Percentiles rank a stretch among this genome's conserved stretches.
These are phyloP conservation scores for Drosophila percnosoma DNA, from an alignment of 2,888 invertebrate species.

Conservation along the genomic window DNA sequence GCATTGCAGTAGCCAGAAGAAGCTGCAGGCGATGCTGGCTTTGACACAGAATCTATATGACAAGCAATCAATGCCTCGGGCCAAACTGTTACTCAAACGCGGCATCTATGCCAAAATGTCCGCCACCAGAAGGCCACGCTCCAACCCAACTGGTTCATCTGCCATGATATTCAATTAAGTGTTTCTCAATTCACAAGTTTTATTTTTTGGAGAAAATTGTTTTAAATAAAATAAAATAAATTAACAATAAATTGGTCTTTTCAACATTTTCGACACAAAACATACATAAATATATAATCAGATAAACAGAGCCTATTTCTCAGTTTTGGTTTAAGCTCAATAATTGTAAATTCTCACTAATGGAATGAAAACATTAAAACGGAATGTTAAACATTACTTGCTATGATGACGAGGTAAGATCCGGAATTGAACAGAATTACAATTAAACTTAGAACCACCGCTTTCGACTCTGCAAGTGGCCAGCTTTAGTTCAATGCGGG, in stretches of 20 bases:
- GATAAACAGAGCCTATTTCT: neutral
- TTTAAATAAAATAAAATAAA: neutral
- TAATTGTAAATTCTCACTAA: neutral
- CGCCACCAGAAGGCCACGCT: neutral
- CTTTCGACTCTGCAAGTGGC: neutral
- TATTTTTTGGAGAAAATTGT: neutral
- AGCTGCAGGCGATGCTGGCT: neutral
- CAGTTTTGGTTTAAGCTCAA: neutral
- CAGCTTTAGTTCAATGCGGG: constrained; percentile 31
- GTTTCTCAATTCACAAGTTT: neutral
- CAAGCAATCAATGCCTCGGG: constrained; percentile 9
- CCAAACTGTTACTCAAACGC: constrained; percentile 18
- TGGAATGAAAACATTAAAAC: neutral
- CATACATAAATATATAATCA: neutral
- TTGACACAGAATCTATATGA: neutral
- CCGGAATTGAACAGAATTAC: neutral
- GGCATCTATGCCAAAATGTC: constrained; percentile 1
- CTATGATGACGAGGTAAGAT: neutral
- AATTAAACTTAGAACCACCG: neutral
- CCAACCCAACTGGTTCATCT: neutral
- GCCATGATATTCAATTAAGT: neutral
- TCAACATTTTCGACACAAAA: neutral
- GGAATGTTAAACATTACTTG: constrained; percentile 8
- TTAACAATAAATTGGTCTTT: neutral
- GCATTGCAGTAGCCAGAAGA: neutral